Conservation (phyloP, 2,797 vertebrate species). For the Eleutherodactylus coqui region DNA sequence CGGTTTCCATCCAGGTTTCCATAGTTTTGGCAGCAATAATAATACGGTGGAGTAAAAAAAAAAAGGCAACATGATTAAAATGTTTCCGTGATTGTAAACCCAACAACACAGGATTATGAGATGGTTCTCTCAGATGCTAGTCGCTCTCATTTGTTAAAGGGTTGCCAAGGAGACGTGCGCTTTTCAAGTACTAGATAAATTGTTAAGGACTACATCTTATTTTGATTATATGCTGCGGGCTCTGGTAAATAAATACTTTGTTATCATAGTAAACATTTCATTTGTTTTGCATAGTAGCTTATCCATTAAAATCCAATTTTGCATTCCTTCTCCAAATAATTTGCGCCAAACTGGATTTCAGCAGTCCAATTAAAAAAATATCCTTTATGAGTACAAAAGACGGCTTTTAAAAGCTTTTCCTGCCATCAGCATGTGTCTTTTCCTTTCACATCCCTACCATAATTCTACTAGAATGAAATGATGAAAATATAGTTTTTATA, state of each 20-base stretch:
- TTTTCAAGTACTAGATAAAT: slow-evolving; percentile 72
- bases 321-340: slow-evolving; percentile 62
- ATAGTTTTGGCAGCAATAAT: background rate
- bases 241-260: slow-evolving; percentile 68
- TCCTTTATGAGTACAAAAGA: slow-evolving; percentile 41
- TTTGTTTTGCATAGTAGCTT: slow-evolving; percentile 63
- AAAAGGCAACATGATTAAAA: background rate
- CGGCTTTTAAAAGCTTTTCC: slow-evolving; percentile 59
- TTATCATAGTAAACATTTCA: slow-evolving; percentile 66
- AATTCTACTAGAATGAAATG: slow-evolving; percentile 13
- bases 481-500: background rate
- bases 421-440: slow-evolving; percentile 19
- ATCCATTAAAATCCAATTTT: slow-evolving; percentile 66
- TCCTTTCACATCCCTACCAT: background rate
- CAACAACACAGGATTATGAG: slow-evolving; percentile 67
- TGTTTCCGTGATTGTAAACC: slow-evolving; percentile 64
- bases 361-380: slow-evolving; percentile 53
- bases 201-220: slow-evolving; percentile 69
- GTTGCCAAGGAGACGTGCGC: slow-evolving; percentile 72
- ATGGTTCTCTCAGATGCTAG: slow-evolving; percentile 66
- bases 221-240: slow-evolving; percentile 67
- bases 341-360: slow-evolving; percentile 49
- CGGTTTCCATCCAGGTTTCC: background rate
- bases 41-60: background rate
- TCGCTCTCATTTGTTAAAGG: slow-evolving; percentile 70